Evolutionary conservation across 92 coral and sea anemone genomes (phyloP).

Genomic region (Epizoanthus scotinus): DNA sequence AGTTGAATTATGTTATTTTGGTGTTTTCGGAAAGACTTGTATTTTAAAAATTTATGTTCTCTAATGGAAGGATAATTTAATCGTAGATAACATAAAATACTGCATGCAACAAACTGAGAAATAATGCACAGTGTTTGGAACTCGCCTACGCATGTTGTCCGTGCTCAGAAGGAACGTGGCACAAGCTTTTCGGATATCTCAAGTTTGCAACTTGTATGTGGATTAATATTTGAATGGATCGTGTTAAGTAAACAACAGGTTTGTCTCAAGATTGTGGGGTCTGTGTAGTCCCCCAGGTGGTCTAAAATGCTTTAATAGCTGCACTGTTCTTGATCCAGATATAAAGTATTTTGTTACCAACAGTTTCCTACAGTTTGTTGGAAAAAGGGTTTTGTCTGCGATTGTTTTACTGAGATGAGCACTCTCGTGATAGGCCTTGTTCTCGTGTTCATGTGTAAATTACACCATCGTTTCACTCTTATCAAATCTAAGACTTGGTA

Average conservation of each 20-base stretch:
- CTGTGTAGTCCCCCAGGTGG: constrained; percentile 42
- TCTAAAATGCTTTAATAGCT: constrained; percentile 53
- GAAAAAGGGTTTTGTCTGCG: constrained; percentile 7
- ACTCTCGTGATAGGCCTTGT: constrained; percentile 27
- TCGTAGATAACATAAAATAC: constrained; percentile 55
- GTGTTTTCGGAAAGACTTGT: constrained; percentile 44
- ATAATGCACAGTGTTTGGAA: neutral
- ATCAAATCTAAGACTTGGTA: constrained; percentile 72
- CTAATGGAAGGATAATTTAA: constrained; percentile 65
- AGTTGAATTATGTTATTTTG: constrained; percentile 75
- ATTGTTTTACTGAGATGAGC: constrained; percentile 17
- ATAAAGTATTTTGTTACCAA: neutral
- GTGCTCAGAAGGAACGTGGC: neutral
- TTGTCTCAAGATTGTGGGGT: constrained; percentile 30
- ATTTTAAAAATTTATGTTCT: constrained; percentile 73
- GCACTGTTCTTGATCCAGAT: constrained; percentile 14
- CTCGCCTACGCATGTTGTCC: neutral
- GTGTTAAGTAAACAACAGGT: constrained; percentile 44
- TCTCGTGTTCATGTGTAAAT: constrained; percentile 75
- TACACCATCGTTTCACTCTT: constrained; percentile 79
- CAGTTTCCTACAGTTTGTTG: constrained; percentile 2
- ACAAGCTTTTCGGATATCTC: neutral
- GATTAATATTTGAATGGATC: constrained; percentile 30
- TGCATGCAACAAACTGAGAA: neutral
- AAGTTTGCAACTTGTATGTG: constrained; percentile 34